Evolutionary conservation across 2,797 vertebrate species (phyloP).

Genomic region (Crocodylus rhombifer): DNA sequence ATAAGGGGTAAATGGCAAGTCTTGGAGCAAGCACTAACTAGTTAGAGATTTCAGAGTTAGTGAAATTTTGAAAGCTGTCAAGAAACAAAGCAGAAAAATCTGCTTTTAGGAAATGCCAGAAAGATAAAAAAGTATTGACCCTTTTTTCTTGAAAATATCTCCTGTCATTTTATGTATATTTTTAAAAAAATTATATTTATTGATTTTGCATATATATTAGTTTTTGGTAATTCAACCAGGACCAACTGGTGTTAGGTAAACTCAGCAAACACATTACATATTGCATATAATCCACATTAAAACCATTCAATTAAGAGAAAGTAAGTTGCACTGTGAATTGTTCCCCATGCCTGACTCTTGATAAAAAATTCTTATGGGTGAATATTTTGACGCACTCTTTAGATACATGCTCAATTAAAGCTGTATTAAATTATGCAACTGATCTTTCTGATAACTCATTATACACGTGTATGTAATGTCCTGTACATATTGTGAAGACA

Average conservation of each 20-base stretch:
- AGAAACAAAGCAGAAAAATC: neutral
- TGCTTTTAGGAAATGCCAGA: neutral
- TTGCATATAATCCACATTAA: neutral
- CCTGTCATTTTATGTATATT: neutral
- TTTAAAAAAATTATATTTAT: neutral
- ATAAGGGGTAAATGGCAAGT: slow-evolving; percentile 27
- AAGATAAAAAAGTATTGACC: neutral
- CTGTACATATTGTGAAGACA: neutral
- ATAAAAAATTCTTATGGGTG: neutral
- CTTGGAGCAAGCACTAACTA: slow-evolving; percentile 33
- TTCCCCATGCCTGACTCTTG: neutral
- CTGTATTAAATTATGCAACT: neutral
- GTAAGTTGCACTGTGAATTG: neutral
- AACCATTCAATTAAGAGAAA: neutral
- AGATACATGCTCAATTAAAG: neutral
- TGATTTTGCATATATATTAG: neutral
- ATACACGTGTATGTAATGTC: neutral
- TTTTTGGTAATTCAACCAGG: neutral
- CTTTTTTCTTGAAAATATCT: neutral
- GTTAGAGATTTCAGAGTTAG: slow-evolving; percentile 42
- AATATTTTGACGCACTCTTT: neutral
- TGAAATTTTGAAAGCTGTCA: slow-evolving; percentile 50
- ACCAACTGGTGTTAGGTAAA: neutral
- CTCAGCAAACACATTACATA: neutral
- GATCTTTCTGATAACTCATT: neutral